A percentile compares a stretch with the other conserved stretches of the same genome.
Conservation (phyloP, 2,888 invertebrate genomes). For the Apodemia hepburni region DNA sequence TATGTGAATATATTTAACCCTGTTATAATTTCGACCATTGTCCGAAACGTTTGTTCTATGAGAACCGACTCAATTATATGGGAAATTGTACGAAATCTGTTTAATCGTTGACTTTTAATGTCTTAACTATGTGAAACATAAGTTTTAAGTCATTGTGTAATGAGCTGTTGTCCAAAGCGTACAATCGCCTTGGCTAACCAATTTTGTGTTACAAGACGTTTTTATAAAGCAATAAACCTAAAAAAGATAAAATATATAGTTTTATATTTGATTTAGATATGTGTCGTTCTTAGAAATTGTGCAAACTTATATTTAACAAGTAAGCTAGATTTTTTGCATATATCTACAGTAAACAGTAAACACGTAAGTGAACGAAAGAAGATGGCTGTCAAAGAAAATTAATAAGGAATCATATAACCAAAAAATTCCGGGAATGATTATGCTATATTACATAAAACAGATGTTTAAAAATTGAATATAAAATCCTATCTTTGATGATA, state of each 20-base stretch:
- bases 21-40: constrained; percentile 77
- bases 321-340: no score
- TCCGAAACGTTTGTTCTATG: constrained; percentile 74
- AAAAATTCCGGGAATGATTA: no score
- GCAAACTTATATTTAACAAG: no score
- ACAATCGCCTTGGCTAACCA: constrained; percentile 29
- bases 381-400: no score
- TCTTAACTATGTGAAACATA: constrained; percentile 76
- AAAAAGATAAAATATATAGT: not conserved
- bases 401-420: no score
- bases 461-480: not conserved
- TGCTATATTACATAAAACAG: not conserved
- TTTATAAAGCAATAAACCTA: not conserved
- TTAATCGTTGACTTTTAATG: constrained; percentile 74
- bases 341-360: no score
- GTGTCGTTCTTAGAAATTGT: not conserved
- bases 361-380: no score
- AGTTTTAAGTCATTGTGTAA: constrained; percentile 65
- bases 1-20: constrained; percentile 73
- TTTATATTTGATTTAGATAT: not conserved
- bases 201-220: constrained; percentile 37
- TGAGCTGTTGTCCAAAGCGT: constrained; percentile 43
- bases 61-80: constrained; percentile 75
- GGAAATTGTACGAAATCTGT: constrained; percentile 65
- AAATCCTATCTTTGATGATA: not conserved